A percentile compares a stretch with the other conserved stretches of the same genome.
These are phyloP conservation scores for Macrobrachium nipponense DNA, from an alignment of 1,140 invertebrate species.

Conservation along the genomic window DNA sequence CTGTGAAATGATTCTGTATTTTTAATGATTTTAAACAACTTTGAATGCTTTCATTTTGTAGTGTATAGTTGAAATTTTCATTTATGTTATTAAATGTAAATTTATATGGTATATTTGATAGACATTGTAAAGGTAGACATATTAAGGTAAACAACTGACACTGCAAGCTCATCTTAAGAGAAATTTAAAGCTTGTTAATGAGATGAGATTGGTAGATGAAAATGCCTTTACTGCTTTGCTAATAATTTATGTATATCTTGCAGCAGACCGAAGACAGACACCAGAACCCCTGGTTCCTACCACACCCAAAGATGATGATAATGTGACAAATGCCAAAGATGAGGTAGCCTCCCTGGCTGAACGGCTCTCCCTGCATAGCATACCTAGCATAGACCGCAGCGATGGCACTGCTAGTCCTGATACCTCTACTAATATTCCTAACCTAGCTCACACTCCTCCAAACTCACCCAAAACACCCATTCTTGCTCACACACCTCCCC, in stretches of 20 bases:
- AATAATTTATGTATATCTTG: slow-evolving; percentile 23
- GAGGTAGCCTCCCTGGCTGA: slow-evolving; percentile 54
- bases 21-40: too few relatives aligned
- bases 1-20: too few relatives aligned
- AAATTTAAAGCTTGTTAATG: too few relatives aligned
- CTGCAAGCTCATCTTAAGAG: too few relatives aligned
- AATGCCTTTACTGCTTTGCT: background rate
- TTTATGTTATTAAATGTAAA: too few relatives aligned
- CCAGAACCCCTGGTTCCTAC: slow-evolving; percentile 58
- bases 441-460: slow-evolving; percentile 60
- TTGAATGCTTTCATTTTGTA: too few relatives aligned
- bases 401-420: slow-evolving; percentile 51
- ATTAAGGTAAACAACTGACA: too few relatives aligned
- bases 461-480: slow-evolving; percentile 54
- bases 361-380: slow-evolving; percentile 60
- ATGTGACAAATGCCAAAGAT: slow-evolving; percentile 49
- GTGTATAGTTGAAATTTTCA: too few relatives aligned
- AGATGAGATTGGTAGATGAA: too few relatives aligned
- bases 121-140: too few relatives aligned
- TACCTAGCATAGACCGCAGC: slow-evolving; percentile 61
- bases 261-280: slow-evolving; percentile 49
- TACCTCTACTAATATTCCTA: slow-evolving; percentile 38
- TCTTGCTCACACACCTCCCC: slow-evolving; percentile 55
- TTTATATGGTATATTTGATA: too few relatives aligned
- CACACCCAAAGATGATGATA: slow-evolving; percentile 49